Conservation (phyloP, 2,113 vertebrate genomes). For the Charina bottae region DNA sequence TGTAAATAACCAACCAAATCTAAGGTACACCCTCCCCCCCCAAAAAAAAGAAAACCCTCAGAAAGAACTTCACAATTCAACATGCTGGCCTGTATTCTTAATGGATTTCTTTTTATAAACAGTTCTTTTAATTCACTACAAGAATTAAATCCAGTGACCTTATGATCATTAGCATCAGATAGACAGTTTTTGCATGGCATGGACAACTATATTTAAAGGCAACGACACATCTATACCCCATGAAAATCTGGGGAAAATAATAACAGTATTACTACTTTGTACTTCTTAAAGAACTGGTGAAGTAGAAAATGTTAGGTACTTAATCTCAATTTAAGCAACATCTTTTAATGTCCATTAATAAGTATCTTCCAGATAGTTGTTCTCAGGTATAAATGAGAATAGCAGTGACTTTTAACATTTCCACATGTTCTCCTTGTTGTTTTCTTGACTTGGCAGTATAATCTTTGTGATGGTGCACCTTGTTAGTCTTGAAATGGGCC, state of each 20-base stretch:
- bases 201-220: neutral
- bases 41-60: neutral
- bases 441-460: slow-evolving; percentile 4
- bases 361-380: slow-evolving; percentile 38
- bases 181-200: neutral
- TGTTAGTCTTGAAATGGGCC: slow-evolving; percentile 11
- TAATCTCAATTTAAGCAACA: slow-evolving; percentile 38
- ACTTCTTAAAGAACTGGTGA: slow-evolving; percentile 44
- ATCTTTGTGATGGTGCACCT: slow-evolving; percentile 26
- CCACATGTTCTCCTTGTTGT: slow-evolving; percentile 11
- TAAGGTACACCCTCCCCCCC: neutral
- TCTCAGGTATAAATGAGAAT: slow-evolving; percentile 37
- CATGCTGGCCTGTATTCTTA: neutral
- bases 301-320: slow-evolving; percentile 10
- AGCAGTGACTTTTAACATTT: slow-evolving; percentile 26
- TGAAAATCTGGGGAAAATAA: slow-evolving; percentile 17
- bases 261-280: neutral
- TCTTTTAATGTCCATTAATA: slow-evolving; percentile 35
- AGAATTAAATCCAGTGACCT: neutral
- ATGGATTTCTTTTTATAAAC: neutral
- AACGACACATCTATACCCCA: neutral
- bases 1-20: too few relatives aligned
- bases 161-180: neutral
- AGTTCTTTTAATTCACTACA: neutral
- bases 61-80: neutral